These are phyloP conservation scores for Passer domesticus DNA, from an alignment of 2,113 vertebrate genomes.

Conservation along the genomic window DNA sequence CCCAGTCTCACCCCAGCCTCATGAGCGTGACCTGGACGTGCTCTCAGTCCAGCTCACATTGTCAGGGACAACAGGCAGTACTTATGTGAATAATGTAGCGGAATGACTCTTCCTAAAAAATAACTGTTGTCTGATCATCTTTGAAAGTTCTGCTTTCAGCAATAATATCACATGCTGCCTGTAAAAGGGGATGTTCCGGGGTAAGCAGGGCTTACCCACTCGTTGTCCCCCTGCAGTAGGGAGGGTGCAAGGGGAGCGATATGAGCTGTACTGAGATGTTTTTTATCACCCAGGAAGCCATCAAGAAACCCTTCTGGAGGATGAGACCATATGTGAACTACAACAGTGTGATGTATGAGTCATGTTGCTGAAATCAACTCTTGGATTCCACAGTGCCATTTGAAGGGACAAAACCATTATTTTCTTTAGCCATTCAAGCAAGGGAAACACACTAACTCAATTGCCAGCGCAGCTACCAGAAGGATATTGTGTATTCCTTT, in stretches of 20 bases:
- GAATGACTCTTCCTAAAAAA: neutral
- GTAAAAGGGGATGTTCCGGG: neutral
- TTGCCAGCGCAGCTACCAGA: conserved; percentile 24
- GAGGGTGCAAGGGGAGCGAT: neutral
- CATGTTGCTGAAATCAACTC: conserved; percentile 26
- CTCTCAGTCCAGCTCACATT: fast-evolving
- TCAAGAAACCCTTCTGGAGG: neutral
- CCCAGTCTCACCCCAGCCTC: too few species aligned
- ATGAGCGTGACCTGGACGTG: neutral
- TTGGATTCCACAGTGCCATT: conserved; percentile 33
- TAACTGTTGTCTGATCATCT: neutral
- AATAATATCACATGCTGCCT: neutral
- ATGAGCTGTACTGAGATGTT: neutral
- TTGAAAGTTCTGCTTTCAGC: neutral
- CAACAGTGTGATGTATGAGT: neutral
- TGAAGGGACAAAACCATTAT: conserved; percentile 39
- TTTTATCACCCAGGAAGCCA: conserved; percentile 19
- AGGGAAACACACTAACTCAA: neutral
- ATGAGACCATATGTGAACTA: neutral
- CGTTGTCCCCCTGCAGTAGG: neutral
- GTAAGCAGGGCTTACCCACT: neutral
- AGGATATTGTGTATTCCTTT: conserved; percentile 27
- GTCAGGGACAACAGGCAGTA: neutral
- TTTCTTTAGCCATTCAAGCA: conserved; percentile 50
- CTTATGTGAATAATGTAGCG: too few species aligned